A percentile compares a stretch with the other conserved stretches of the same genome.
These are phyloP conservation scores for Steinernema carpocapsae DNA, from an alignment of 2,888 invertebrate genomes.

Conservation along the genomic window DNA sequence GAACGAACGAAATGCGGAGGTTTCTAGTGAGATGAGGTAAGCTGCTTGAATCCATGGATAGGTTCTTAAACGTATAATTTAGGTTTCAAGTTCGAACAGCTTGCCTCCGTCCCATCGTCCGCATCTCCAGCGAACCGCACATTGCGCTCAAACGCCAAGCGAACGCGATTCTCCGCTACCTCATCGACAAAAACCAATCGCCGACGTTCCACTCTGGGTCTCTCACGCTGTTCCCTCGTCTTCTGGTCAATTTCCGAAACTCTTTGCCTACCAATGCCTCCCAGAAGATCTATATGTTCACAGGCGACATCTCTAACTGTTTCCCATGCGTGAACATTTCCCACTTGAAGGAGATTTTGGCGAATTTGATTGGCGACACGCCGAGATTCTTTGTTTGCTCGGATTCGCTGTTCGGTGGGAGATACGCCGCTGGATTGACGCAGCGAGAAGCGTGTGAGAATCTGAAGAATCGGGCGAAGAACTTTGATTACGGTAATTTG, in stretches of 20 bases:
- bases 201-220: not conserved
- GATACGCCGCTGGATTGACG: not conserved
- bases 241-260: not conserved
- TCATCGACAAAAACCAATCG: not conserved
- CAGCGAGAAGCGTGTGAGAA: not conserved
- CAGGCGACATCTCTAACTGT: constrained; percentile 17
- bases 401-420: not conserved
- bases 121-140: not conserved
- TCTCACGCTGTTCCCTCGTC: not conserved
- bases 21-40: not conserved
- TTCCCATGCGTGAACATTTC: not conserved
- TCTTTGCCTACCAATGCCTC: not conserved
- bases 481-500: not conserved
- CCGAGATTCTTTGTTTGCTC: not conserved
- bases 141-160: not conserved
- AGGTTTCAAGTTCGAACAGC: not conserved
- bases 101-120: constrained; percentile 6
- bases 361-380: not conserved
- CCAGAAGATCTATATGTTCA: not conserved
- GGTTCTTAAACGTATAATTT: not conserved
- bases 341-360: not conserved
- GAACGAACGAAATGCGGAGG: not conserved
- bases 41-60: not conserved
- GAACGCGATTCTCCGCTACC: constrained; percentile 7
- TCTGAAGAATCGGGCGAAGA: not conserved